phyloP scores from a whole-genome alignment of 1,140 invertebrate genomes.

The Antheraea mylitta region DNA sequence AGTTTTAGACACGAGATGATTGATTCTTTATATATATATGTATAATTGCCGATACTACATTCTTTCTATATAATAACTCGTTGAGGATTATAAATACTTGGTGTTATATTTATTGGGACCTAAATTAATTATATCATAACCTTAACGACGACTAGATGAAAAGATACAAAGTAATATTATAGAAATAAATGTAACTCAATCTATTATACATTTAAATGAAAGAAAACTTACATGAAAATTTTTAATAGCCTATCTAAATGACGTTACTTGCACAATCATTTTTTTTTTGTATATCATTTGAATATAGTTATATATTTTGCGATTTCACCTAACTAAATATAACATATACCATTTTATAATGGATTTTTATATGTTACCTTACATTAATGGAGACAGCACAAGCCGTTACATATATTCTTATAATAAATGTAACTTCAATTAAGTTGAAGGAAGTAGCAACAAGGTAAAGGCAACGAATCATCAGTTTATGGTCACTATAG shows the following conservation, averaged over 20 bases:
- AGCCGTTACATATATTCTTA: conserved; percentile 19
- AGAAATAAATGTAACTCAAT: conserved; percentile 39
- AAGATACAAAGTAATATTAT: conserved; percentile 30
- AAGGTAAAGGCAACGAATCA: conserved; percentile 9
- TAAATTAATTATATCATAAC: conserved; percentile 45
- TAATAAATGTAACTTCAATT: conserved; percentile 11
- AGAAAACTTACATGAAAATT: conserved; percentile 26
- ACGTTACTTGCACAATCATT: conserved; percentile 8
- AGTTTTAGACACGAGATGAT: conserved; percentile 37
- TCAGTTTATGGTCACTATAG: conserved; percentile 2
- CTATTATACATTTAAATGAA: background rate
- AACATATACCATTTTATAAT: conserved; percentile 11
- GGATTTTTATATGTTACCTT: conserved; percentile 7
- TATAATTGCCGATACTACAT: conserved; percentile 45
- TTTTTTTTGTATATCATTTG: conserved; percentile 19
- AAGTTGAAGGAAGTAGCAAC: conserved; percentile 12
- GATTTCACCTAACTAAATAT: conserved; percentile 25
- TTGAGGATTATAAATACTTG: conserved; percentile 64
- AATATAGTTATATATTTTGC: conserved; percentile 15
- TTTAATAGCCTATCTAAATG: conserved; percentile 68
- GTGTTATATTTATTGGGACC: conserved; percentile 65
- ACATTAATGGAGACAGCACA: conserved; percentile 20
- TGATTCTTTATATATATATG: conserved; percentile 12
- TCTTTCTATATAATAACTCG: conserved; percentile 42
- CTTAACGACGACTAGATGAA: background rate